Percentiles rank a stretch among this genome's conserved stretches.
These are phyloP conservation scores for Limnephilus marmoratus DNA, from an alignment of 2,888 invertebrate species.

Conservation along the genomic window DNA sequence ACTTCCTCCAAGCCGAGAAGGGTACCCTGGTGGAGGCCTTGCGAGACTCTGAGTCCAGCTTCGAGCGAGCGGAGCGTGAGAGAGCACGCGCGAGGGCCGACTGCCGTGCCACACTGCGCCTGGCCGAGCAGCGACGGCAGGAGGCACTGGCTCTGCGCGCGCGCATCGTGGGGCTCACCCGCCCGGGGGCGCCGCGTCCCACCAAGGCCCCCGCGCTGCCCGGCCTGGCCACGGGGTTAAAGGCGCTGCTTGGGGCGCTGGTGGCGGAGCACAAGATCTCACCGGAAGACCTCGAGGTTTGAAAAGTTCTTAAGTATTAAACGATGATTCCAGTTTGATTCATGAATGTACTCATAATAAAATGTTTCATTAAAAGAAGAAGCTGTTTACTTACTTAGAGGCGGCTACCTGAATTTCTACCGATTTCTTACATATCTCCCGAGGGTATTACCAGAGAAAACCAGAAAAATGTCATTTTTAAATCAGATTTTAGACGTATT, in stretches of 20 bases:
- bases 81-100: conserved; percentile 83
- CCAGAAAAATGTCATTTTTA: too few relatives aligned
- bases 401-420: too few relatives aligned
- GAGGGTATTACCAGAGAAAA: too few relatives aligned
- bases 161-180: conserved; percentile 74
- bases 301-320: conserved; percentile 40
- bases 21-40: conserved; percentile 87
- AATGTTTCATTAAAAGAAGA: too few relatives aligned
- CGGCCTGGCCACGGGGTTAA: conserved; percentile 83
- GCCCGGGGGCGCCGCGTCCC: conserved; percentile 58
- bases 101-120: conserved; percentile 86
- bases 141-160: conserved; percentile 78
- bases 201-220: conserved; percentile 69
- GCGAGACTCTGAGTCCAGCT: conserved; percentile 85
- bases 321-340: too few relatives aligned
- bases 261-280: conserved; percentile 86
- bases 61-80: conserved; percentile 71
- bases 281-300: conserved; percentile 84
- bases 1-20: conserved; percentile 92
- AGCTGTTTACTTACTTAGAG: too few relatives aligned
- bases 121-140: conserved; percentile 88
- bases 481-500: too few relatives aligned
- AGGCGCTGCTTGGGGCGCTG: conserved; percentile 84
- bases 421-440: too few relatives aligned
- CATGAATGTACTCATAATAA: too few relatives aligned